Evolutionary conservation across 1,140 invertebrate species (phyloP).

Genomic region (Scaptomyza graminum): DNA sequence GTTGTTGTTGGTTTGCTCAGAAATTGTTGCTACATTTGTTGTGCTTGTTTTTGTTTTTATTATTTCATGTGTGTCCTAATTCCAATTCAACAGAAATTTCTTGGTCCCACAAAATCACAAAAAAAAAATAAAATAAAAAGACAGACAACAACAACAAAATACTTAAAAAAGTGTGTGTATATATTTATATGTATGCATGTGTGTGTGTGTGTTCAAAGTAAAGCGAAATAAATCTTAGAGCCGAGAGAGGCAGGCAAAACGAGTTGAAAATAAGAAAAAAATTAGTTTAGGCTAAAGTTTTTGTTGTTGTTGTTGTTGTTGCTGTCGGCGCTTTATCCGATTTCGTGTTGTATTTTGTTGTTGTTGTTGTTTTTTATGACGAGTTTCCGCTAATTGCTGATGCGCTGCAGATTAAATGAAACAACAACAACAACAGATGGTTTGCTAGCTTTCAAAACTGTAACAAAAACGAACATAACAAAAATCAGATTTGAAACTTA

Average conservation of each 20-base stretch:
- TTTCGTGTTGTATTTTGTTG: constrained; percentile 56
- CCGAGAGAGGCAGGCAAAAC: constrained; percentile 60
- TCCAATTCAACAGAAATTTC: constrained; percentile 79
- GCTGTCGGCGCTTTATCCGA: constrained; percentile 79
- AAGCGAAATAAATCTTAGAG: constrained; percentile 79
- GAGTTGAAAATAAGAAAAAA: constrained; percentile 66
- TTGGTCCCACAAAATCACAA: constrained; percentile 76
- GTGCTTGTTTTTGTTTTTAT: constrained; percentile 43
- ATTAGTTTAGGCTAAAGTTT: constrained; percentile 70
- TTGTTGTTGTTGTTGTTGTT: constrained; percentile 50
- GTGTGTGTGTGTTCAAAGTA: constrained; percentile 47
- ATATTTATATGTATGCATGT: background rate
- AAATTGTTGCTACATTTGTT: constrained; percentile 74
- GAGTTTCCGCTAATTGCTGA: constrained; percentile 81
- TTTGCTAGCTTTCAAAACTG: constrained; percentile 13
- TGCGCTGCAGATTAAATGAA: constrained; percentile 79
- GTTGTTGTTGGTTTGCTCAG: constrained; percentile 24
- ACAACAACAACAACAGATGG: constrained; percentile 36
- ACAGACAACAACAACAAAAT: constrained; percentile 11
- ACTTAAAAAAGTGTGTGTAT: background rate
- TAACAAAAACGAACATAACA: background rate
- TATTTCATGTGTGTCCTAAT: constrained; percentile 78
- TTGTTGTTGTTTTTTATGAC: constrained; percentile 70
- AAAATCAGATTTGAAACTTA: constrained; percentile 3
- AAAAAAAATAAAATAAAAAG: too few species aligned